Evolutionary conservation across 2,797 vertebrate genomes (phyloP).

Genomic region (Sebastes diploproa): DNA sequence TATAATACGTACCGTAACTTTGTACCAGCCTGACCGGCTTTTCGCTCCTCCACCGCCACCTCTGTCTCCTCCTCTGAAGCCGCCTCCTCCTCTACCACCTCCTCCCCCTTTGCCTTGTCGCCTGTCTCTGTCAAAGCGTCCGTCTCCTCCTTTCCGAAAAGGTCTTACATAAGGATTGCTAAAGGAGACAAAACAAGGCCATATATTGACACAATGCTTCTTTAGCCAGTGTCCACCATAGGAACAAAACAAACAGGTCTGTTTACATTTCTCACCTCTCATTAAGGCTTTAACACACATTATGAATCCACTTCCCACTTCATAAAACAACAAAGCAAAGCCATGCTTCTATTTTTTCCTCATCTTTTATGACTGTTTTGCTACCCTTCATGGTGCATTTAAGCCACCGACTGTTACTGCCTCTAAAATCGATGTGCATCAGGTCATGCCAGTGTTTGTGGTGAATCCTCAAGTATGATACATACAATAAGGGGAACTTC

Average conservation of each 20-base stretch:
- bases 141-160: conserved; percentile 79
- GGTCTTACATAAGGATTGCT: conserved; percentile 86
- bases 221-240: not conserved
- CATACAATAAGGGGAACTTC: not conserved
- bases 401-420: not conserved
- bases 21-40: conserved; percentile 83
- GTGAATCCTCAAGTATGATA: not conserved
- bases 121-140: conserved; percentile 78
- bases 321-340: not conserved
- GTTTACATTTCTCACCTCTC: not conserved
- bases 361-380: not conserved
- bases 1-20: conserved; percentile 85
- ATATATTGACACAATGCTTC: not conserved
- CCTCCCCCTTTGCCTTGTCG: conserved; percentile 68
- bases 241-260: not conserved
- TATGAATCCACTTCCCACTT: not conserved
- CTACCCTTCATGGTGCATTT: not conserved
- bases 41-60: conserved; percentile 55
- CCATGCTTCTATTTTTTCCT: too few relatives aligned
- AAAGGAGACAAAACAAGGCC: not conserved
- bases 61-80: conserved; percentile 67
- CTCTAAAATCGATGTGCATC: not conserved
- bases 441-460: not conserved
- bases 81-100: conserved; percentile 65
- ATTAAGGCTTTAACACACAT: not conserved